Evolutionary conservation across 2,113 vertebrate genomes (phyloP), one percentile per base, ranked within the genome.

Genomic region (Esox niger): DNA sequence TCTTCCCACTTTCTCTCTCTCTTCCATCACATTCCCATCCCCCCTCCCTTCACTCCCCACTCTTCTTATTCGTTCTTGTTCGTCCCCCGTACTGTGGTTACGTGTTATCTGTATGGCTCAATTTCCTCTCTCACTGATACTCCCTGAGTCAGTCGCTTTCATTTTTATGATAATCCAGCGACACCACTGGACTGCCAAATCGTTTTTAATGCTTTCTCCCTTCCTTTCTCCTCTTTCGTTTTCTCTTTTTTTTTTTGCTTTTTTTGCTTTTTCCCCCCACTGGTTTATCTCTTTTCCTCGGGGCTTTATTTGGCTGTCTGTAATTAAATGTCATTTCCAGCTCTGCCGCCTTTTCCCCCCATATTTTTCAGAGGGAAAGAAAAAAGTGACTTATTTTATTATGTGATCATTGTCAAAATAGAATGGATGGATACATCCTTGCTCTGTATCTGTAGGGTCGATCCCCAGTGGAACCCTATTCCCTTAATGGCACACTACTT

Each of bases 81-180:
- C 17, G 32, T 60, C 59, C 13, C 52, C 31, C 0, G 4, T 76
- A 77, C 86, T 77, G 81, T 43, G 38, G 38, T 43, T 43, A 43
- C 17, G 13, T 86, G 86, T 90, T 91, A 91, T 91, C 89, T 79
- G 86, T 69, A 77, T 59, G 23, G 86, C 87, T 91, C 84, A 80
- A 87, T 91, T 90, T 88, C 87, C 79, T 82, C 87, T 76, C 84
- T 89, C 86, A 74, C 84, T 84, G 86, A 89, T 89, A 90, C 84
- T 88, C 86, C 84, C 86, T 88, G 87, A 88, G 85, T 92, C 89
- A 82, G 85, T 85, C 83, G 82, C 87, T 91, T 91, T 90, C 88
- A 89, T 91, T 91, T 91, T 90, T 86, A 90, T 91, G 88, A 90
- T 92, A 91, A 91, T 91, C 87, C 88, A 89, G 72, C 74, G 66